These are phyloP conservation scores for Drosophila meridionalis DNA, from an alignment of 2,888 invertebrate genomes.

Conservation along the genomic window DNA sequence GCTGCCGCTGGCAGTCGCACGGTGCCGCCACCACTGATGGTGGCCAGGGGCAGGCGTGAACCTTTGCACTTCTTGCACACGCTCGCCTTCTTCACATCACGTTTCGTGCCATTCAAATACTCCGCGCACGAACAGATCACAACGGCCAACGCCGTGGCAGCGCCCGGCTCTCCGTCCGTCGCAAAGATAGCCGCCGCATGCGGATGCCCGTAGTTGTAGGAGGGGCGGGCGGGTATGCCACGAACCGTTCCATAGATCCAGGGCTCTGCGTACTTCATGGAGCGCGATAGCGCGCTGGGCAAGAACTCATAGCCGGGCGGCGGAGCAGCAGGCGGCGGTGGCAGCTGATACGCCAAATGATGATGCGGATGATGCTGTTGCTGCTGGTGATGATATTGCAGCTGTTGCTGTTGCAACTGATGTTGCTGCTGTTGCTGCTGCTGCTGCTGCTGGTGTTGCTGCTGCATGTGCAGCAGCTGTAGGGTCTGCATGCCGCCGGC, in stretches of 20 bases:
- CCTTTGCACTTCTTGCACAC: constrained; percentile 94
- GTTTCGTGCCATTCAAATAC: constrained; percentile 91
- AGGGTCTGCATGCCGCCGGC: constrained; percentile 66
- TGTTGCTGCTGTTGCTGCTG: constrained; percentile 57
- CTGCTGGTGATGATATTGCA: constrained; percentile 40
- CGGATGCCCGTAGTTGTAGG: constrained; percentile 66
- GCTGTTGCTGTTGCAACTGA: constrained; percentile 50
- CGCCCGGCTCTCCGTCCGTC: constrained; percentile 27
- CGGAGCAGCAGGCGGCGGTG: constrained; percentile 46
- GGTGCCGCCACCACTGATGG: constrained; percentile 88
- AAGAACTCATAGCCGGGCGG: constrained; percentile 79
- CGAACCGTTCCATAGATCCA: constrained; percentile 94
- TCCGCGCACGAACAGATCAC: constrained; percentile 93
- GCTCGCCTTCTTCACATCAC: constrained; percentile 90
- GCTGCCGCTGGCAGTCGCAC: constrained; percentile 86
- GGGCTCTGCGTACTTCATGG: constrained; percentile 94
- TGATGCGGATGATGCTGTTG: constrained; percentile 49
- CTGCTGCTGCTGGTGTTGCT: constrained; percentile 84
- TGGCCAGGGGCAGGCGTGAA: constrained; percentile 90
- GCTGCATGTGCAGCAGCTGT: constrained; percentile 60
- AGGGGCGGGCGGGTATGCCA: constrained; percentile 85
- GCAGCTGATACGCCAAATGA: constrained; percentile 62
- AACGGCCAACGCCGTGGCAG: constrained; percentile 87
- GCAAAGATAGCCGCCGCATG: constrained; percentile 79
- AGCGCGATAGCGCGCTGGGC: constrained; percentile 90